Evolutionary conservation across 2,113 vertebrate species (phyloP).

Genomic region (Pollimyrus isidori): DNA sequence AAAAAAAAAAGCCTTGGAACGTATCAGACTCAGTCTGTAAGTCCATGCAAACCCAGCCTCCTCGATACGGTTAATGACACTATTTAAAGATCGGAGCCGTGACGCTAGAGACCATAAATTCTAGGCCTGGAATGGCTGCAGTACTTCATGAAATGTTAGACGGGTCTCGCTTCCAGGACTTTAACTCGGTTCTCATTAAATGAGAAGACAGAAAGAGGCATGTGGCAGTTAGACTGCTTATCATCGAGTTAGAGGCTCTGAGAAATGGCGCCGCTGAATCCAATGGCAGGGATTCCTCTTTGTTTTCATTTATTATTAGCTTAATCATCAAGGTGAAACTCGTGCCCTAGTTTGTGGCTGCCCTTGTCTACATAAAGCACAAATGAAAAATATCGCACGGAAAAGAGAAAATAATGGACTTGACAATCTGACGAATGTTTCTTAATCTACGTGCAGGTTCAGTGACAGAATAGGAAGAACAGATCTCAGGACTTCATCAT

Average conservation of each 20-base stretch:
- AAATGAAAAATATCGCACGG: neutral
- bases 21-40: conserved; percentile 41
- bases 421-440: neutral
- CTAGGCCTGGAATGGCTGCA: conserved; percentile 36
- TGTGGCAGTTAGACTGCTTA: conserved; percentile 6
- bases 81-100: conserved; percentile 57
- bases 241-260: neutral
- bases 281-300: neutral
- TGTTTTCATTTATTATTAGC: neutral
- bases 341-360: neutral
- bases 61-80: conserved; percentile 57
- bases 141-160: conserved; percentile 47
- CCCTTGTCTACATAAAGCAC: neutral
- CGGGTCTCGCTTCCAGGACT: conserved; percentile 37
- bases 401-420: neutral
- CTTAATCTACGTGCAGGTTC: neutral
- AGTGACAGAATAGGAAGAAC: neutral
- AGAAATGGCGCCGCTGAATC: conserved; percentile 10
- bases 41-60: conserved; percentile 35
- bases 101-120: conserved; percentile 55
- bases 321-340: neutral
- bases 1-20: conserved; percentile 15
- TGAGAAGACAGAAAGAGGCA: conserved; percentile 10
- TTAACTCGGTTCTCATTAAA: conserved; percentile 40
- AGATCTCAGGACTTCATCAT: neutral